Base-by-base conservation (phyloP, 2,113 vertebrate species). In the Melospiza melodia region DNA sequence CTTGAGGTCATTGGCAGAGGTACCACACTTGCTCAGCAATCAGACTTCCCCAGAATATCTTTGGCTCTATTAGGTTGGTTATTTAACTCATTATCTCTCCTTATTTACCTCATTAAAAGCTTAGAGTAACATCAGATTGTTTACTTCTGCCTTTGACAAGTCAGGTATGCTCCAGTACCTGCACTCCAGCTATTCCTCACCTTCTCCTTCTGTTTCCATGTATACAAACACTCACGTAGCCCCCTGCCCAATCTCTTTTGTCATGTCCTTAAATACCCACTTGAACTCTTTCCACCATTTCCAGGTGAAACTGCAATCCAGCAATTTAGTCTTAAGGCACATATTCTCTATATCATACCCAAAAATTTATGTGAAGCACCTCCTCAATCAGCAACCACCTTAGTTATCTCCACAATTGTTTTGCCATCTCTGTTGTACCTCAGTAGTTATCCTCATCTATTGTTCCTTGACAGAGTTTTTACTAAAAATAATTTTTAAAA, bases 41-140 rank as follows among this genome's bases (percentile, higher is more conserved):
- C 91, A 41, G 41, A 52, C 31, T 76, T 82, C 43, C 68, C 33
- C 59, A 52, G 80, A 77, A 89, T 75, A 23, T 37, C 61, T 95
- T 77, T 91, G 91, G 49, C 69, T 90, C 89, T 78, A 41, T 87
- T 81, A 71, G 57, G 52, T 8, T 78, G 37, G 37, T 84, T 95
- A 78, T 90, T 96, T 92, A 86, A 52, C 51, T 93, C 43, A n/a
- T 94, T 93, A 84, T 92, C 80, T 88, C 76, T 84, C 30, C 37
- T 67, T 90, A 89, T 90, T 93, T 92, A 88, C 68, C 79, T 92
- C 51, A 88, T 93, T 90, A 86, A 93, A 93, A 68, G 79, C 67
- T 93, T 93, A 94, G 11, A 46, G 88, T 67, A 96, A 58, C n/a
- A 83, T 69, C 72, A 83, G 49, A 54, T 17, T 85, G 51, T 83